phyloP scores from a whole-genome alignment of 2,797 vertebrate species.

The Sitta carolinensis region DNA sequence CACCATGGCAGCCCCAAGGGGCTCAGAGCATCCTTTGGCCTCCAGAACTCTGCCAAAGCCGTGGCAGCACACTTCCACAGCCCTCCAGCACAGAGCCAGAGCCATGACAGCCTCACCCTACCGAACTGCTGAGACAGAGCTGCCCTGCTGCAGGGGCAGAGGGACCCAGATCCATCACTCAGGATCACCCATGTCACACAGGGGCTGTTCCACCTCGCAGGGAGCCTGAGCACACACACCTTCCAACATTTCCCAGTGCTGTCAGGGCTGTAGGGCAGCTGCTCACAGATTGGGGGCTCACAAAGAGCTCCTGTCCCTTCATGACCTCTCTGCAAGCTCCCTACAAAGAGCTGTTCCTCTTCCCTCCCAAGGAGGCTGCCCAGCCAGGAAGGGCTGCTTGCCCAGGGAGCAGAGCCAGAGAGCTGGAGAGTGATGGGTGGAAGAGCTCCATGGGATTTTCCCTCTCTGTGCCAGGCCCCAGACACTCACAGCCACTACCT shows the following conservation, averaged over 20 bases:
- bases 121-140: neutral
- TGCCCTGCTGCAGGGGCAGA: neutral
- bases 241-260: accelerated
- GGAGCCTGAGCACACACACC: neutral
- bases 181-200: neutral
- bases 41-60: neutral
- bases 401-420: neutral
- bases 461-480: neutral
- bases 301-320: neutral
- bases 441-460: neutral
- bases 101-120: accelerated
- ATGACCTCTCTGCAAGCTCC: neutral
- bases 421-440: neutral
- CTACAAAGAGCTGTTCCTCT: neutral
- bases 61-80: neutral
- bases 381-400: neutral
- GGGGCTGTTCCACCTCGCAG: neutral
- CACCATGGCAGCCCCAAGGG: neutral
- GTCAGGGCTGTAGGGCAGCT: neutral
- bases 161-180: neutral
- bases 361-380: neutral
- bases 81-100: neutral
- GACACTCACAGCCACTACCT: neutral
- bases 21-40: neutral
- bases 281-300: accelerated